Evolutionary conservation across 2,888 invertebrate genomes (phyloP).

Genomic region (Caradrina kadenii): DNA sequence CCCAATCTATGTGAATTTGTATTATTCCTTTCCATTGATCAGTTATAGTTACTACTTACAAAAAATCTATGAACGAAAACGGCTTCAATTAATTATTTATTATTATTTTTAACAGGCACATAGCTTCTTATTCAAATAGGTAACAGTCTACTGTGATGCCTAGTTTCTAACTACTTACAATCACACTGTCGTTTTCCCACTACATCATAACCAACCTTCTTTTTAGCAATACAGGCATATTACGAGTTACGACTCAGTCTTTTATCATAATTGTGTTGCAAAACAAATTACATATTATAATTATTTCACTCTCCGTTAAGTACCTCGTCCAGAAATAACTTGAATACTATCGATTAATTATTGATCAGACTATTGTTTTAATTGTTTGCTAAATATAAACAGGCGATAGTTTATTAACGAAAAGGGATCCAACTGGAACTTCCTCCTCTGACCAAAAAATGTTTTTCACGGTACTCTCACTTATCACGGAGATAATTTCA

Average conservation of each 20-base stretch:
- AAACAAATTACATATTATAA: slow-evolving; percentile 73
- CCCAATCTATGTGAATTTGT: slow-evolving; percentile 8
- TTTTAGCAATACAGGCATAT: slow-evolving; percentile 67
- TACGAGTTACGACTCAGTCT: slow-evolving; percentile 83
- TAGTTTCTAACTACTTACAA: slow-evolving; percentile 70
- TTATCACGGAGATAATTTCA: slow-evolving; percentile 63
- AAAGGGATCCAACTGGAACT: slow-evolving; percentile 56
- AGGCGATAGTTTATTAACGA: slow-evolving; percentile 19
- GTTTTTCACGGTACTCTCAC: slow-evolving; percentile 67
- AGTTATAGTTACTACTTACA: slow-evolving; percentile 13
- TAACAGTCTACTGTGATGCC: slow-evolving; percentile 75
- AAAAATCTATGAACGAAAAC: slow-evolving; percentile 24
- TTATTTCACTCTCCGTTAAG: slow-evolving; percentile 44
- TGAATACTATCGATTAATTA: slow-evolving; percentile 6
- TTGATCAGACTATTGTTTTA: neutral
- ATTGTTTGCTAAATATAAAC: slow-evolving; percentile 2
- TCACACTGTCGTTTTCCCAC: slow-evolving; percentile 69
- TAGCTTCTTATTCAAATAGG: slow-evolving; percentile 67
- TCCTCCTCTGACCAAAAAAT: slow-evolving; percentile 53
- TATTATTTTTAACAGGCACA: slow-evolving; percentile 68
- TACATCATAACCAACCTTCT: slow-evolving; percentile 67
- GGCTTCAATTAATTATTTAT: slow-evolving; percentile 31
- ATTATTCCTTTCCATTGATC: slow-evolving; percentile 21
- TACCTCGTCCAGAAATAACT: slow-evolving; percentile 46
- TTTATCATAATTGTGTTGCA: slow-evolving; percentile 74